A percentile compares a stretch with the other conserved stretches of the same genome.
These are phyloP conservation scores for Scaptodrosophila lebanonensis DNA, from an alignment of 1,140 invertebrate genomes.

Conservation along the genomic window DNA sequence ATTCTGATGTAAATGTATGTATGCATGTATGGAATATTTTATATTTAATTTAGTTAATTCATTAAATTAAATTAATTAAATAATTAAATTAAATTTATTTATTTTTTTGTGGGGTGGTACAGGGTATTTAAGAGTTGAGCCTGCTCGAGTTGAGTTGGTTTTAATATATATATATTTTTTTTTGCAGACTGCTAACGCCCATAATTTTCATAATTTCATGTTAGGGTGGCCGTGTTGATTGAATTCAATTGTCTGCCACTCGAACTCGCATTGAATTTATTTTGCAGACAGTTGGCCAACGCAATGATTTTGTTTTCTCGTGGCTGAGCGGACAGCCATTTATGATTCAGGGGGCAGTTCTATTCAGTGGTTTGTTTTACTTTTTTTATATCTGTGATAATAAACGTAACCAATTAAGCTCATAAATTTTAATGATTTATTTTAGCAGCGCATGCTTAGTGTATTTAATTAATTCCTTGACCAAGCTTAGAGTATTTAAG, in stretches of 20 bases:
- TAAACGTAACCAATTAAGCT: conserved; percentile 72
- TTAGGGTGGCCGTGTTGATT: conserved; percentile 65
- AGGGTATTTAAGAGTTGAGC: too few species aligned
- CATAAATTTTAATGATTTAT: conserved; percentile 75
- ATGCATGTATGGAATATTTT: too few species aligned
- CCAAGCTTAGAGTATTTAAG: conserved; percentile 43
- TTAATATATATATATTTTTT: too few species aligned
- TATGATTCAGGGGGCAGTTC: conserved; percentile 24
- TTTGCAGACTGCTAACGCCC: conserved; percentile 10
- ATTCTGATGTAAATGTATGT: too few species aligned
- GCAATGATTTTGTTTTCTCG: conserved; percentile 26
- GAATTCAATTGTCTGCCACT: conserved; percentile 51
- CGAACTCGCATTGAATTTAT: conserved; percentile 18
- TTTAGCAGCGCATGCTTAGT: conserved; percentile 52
- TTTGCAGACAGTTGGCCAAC: conserved; percentile 10
- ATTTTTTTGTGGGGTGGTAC: too few species aligned
- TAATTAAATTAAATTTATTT: too few species aligned
- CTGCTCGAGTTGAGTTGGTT: too few species aligned
- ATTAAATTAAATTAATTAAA: too few species aligned
- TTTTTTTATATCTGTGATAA: conserved; percentile 59
- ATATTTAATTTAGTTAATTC: too few species aligned
- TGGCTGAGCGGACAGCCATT: conserved; percentile 27
- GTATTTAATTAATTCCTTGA: conserved; percentile 49
- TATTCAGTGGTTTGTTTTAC: conserved; percentile 35
- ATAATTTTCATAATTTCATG: conserved; percentile 65